Evolutionary conservation across 1,140 invertebrate genomes (phyloP), one percentile per base, ranked within the genome.

Genomic region (Andricus grossulariae): DNA sequence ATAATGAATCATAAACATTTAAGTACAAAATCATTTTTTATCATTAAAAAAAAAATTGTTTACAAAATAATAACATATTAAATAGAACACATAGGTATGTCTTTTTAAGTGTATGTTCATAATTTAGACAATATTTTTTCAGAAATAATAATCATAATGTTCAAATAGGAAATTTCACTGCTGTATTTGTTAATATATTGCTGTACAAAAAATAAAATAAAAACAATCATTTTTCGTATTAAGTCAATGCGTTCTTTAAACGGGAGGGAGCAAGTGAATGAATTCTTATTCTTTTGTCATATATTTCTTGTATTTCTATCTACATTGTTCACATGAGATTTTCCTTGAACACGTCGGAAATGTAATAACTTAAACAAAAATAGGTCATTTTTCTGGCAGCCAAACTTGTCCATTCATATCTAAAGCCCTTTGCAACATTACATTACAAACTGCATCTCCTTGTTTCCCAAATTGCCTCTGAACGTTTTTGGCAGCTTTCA

Each of bases 361-460:
- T 57, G 2, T 21, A 4, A 11, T 15, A 55, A 55, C 0, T 8
- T 13, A 6, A 57, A 21, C 11, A 25, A 32, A 66, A 32, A 7
- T 66, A 13, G 13, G 13, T 91, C 76, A 92, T 76, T 90, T 91
- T 70, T 88, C 86, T 54, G 91, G 91, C 73, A 91, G 86, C 91
- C 91, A 92, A 77, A 92, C 85, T 87, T 92, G 89, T 7, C 89
- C 86, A 79, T 84, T 85, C 11, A 89, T 76, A 39, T 89, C 77
- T 7, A 92, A 70, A 50, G 85, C 80, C 51, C 83, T 83, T 72
- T 83, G 83, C 7, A 92, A 73, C 72, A 88, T 85, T 75, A 85
- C 83, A 50, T 91, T 91, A 60, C 87, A 89, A 71, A 89, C 82
- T 8, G 90, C 83, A 54, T 92, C 91, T 45, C 87, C 88, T 50